Conservation (phyloP, 1,140 invertebrate species). For the Pomacea maculata region DNA sequence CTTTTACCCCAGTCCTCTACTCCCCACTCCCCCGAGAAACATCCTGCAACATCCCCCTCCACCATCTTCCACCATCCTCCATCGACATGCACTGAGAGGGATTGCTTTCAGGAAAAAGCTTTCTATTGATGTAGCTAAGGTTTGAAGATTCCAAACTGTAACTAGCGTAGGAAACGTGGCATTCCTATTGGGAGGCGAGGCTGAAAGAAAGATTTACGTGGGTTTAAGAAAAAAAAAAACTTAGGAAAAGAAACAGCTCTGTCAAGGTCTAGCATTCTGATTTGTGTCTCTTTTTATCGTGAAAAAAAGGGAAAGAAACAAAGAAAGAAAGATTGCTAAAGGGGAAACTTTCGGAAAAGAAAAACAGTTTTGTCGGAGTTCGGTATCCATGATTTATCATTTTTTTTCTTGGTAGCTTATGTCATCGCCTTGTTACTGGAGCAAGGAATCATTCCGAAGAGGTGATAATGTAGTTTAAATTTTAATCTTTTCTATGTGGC, state of each 20-base stretch:
- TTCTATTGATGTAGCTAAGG: too few species aligned
- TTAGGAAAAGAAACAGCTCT: background rate
- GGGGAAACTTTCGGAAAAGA: background rate
- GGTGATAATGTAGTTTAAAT: background rate
- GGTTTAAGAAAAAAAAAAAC: background rate
- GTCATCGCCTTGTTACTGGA: background rate
- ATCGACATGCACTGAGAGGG: too few species aligned
- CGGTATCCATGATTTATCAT: too few species aligned
- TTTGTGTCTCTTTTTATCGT: background rate
- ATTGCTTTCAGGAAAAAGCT: too few species aligned
- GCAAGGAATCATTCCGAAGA: background rate
- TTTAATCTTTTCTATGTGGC: background rate
- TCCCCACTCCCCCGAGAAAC: too few species aligned
- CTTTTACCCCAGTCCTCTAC: too few species aligned
- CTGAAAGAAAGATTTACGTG: too few species aligned
- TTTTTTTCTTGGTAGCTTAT: too few species aligned
- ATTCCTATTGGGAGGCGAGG: too few species aligned
- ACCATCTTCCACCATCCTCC: too few species aligned
- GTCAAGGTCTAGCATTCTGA: background rate
- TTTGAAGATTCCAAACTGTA: background rate
- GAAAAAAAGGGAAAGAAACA: constrained; percentile 7
- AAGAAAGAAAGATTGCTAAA: constrained; percentile 10
- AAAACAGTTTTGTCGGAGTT: background rate
- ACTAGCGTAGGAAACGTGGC: too few species aligned
- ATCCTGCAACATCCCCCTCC: too few species aligned